Evolutionary conservation across 2,113 vertebrate species (phyloP).

Genomic region (Thymallus thymallus): DNA sequence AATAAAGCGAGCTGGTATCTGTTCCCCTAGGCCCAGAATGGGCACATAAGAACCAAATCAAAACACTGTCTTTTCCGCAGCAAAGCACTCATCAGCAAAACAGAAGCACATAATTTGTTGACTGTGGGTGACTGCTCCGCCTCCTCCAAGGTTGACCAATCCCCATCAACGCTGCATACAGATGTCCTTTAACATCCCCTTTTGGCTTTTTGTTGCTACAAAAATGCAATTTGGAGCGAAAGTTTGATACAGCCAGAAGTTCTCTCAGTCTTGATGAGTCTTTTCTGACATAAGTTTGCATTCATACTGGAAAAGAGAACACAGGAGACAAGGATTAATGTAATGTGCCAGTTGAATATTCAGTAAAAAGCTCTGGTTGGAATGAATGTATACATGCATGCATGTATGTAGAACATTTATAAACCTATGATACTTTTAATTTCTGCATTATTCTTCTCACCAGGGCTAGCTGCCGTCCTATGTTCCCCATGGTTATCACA

Average conservation of each 20-base stretch:
- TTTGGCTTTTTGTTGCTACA: slow-evolving; percentile 19
- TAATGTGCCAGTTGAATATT: background rate
- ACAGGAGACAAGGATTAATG: slow-evolving; percentile 14
- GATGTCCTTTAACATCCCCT: slow-evolving; percentile 14
- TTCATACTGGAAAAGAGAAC: slow-evolving; percentile 82
- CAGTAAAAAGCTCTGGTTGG: background rate
- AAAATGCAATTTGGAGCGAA: slow-evolving; percentile 4
- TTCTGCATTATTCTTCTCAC: slow-evolving; percentile 66
- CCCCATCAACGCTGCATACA: background rate
- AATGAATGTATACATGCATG: background rate
- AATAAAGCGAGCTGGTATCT: background rate
- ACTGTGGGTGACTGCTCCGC: background rate
- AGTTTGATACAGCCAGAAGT: slow-evolving; percentile 4
- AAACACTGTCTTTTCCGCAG: slow-evolving; percentile 25
- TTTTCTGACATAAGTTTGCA: slow-evolving; percentile 89
- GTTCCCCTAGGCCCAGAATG: background rate
- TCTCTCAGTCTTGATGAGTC: slow-evolving; percentile 86
- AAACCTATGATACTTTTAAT: no score
- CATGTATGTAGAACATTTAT: background rate
- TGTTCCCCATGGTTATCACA: slow-evolving; percentile 97
- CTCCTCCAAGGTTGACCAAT: slow-evolving; percentile 1
- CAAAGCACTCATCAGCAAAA: slow-evolving; percentile 7
- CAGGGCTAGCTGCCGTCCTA: slow-evolving; percentile 92
- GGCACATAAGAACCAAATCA: slow-evolving; percentile 9
- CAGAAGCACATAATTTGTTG: background rate